These are phyloP conservation scores for Gandaritis pyraliata DNA, from an alignment of 2,888 invertebrate species.

Conservation along the genomic window DNA sequence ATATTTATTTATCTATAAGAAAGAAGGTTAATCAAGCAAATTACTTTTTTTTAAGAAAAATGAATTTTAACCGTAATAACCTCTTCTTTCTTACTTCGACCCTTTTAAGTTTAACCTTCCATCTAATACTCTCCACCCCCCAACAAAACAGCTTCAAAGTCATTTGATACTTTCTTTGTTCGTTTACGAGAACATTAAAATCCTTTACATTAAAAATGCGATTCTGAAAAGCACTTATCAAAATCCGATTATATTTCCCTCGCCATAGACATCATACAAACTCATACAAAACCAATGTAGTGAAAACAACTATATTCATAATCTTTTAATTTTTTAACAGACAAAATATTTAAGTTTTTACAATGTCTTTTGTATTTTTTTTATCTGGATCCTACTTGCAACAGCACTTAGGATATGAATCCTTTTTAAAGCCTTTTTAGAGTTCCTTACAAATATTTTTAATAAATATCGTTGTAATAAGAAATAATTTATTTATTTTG, in stretches of 20 bases:
- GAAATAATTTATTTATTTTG: too few species aligned
- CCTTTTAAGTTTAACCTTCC: conserved; percentile 4
- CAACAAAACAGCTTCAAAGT: conserved; percentile 7
- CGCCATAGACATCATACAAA: conserved; percentile 34
- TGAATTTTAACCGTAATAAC: neutral
- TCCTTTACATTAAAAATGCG: conserved; percentile 8
- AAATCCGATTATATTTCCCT: conserved; percentile 70
- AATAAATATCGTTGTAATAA: too few species aligned
- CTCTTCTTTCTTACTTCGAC: neutral
- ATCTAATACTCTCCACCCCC: conserved; percentile 1
- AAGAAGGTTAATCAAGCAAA: neutral
- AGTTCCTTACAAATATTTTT: conserved; percentile 2
- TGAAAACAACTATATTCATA: conserved; percentile 55
- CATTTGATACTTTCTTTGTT: conserved; percentile 19
- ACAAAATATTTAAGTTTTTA: conserved; percentile 40
- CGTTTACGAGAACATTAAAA: conserved; percentile 20
- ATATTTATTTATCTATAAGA: neutral
- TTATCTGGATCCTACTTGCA: conserved; percentile 29
- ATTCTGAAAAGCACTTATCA: conserved; percentile 45
- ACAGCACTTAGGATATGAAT: conserved; percentile 35
- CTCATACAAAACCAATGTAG: conserved; percentile 58
- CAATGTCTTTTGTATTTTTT: conserved; percentile 38
- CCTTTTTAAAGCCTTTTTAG: conserved; percentile 25
- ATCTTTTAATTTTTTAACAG: conserved; percentile 48
- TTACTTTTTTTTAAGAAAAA: neutral